Evolutionary conservation across 2,797 vertebrate species (phyloP).

Genomic region (Anomalospiza imberbis): DNA sequence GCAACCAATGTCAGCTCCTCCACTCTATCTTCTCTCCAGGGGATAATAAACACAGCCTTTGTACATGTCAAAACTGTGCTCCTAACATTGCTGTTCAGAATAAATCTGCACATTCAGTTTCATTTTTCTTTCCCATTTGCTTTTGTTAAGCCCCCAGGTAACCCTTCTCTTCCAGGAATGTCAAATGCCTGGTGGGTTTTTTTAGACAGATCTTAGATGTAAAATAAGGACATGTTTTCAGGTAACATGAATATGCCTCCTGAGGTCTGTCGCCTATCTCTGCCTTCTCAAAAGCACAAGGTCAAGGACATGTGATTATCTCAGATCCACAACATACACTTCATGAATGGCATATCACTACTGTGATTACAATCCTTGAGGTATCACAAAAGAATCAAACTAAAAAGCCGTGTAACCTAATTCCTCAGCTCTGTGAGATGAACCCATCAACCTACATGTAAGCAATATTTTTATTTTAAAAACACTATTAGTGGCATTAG

Average conservation of each 20-base stretch:
- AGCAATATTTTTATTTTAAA: background rate
- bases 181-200: background rate
- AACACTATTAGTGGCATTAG: background rate
- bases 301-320: background rate
- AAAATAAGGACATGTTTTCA: background rate
- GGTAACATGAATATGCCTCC: background rate
- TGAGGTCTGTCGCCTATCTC: background rate
- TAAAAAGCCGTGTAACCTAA: background rate
- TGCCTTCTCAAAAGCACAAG: background rate
- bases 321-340: background rate
- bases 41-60: slow-evolving; percentile 49
- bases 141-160: background rate
- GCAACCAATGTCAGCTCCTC: slow-evolving; percentile 48
- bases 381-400: background rate
- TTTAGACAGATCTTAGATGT: background rate
- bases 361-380: background rate
- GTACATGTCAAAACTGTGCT: slow-evolving; percentile 50
- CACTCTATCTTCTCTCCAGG: slow-evolving; percentile 51
- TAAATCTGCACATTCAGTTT: background rate
- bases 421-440: background rate
- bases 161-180: background rate
- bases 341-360: background rate
- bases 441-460: background rate
- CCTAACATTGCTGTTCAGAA: slow-evolving; percentile 7
- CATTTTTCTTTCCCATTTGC: background rate